A percentile compares a stretch with the other conserved stretches of the same genome.
Conservation (phyloP, 2,113 vertebrate genomes). For the Arvicanthis niloticus region DNA sequence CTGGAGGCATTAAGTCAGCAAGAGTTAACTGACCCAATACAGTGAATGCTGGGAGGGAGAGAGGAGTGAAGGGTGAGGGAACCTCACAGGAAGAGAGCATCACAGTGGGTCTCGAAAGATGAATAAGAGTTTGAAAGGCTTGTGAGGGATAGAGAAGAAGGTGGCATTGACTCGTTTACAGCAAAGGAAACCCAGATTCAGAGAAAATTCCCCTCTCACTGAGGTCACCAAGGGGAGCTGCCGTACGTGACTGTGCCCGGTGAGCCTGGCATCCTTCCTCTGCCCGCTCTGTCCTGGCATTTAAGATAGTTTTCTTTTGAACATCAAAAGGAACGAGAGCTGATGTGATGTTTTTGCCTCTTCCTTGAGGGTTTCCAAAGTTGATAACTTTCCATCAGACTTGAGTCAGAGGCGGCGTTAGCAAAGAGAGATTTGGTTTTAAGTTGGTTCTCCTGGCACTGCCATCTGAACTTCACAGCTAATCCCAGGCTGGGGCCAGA, state of each 20-base stretch:
- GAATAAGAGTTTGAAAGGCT: neutral
- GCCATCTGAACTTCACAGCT: conserved; percentile 33
- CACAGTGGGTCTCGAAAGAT: neutral
- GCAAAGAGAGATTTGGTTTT: conserved; percentile 73
- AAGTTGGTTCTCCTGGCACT: conserved; percentile 61
- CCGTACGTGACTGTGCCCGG: neutral
- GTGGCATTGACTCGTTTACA: neutral
- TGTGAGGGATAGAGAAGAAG: neutral
- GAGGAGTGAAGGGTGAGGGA: neutral
- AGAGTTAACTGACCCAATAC: neutral
- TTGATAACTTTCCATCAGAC: conserved; percentile 76
- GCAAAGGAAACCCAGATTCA: neutral
- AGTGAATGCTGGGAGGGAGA: neutral
- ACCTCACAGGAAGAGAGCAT: neutral
- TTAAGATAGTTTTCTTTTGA: conserved; percentile 50
- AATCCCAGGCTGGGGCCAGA: neutral
- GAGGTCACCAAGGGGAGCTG: conserved; percentile 11
- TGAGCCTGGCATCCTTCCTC: neutral
- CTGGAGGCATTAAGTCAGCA: no score
- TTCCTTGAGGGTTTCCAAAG: conserved; percentile 73
- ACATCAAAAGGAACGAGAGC: conserved; percentile 74
- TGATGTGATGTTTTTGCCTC: conserved; percentile 70
- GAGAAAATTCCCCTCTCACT: conserved; percentile 34
- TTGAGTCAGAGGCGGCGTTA: conserved; percentile 74
- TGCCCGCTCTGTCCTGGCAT: neutral